A percentile compares a stretch with the other conserved stretches of the same genome.
phyloP scores from a whole-genome alignment of 2,113 vertebrate genomes.

The Entosphenus tridentatus region DNA sequence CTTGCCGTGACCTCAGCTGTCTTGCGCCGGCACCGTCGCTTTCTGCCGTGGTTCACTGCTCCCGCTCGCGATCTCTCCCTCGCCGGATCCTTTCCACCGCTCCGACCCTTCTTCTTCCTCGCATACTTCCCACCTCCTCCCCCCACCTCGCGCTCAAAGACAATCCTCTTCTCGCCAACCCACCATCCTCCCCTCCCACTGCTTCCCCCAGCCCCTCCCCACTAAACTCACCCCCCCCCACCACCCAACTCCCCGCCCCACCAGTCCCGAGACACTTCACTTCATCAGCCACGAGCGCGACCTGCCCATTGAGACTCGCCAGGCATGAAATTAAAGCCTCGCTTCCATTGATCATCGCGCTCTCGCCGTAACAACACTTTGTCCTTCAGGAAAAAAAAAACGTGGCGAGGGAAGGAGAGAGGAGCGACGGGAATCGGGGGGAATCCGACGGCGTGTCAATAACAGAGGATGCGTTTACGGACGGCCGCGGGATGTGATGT shows the following conservation, averaged over 20 bases:
- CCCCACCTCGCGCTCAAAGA: no score
- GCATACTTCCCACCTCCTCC: no score
- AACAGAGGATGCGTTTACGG: no score
- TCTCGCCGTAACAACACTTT: constrained; percentile 5
- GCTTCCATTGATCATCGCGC: constrained; percentile 6
- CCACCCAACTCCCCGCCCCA: constrained; percentile 1
- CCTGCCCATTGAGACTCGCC: constrained; percentile 6
- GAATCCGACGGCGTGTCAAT: background rate
- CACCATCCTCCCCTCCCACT: background rate
- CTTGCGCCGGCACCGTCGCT: no score
- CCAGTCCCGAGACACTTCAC: constrained; percentile 5
- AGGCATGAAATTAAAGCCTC: constrained; percentile 6
- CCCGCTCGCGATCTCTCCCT: no score
- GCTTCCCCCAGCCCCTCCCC: background rate
- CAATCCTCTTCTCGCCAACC: background rate
- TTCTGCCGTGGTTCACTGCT: no score
- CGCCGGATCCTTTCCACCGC: no score
- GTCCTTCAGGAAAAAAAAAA: background rate
- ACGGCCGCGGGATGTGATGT: no score
- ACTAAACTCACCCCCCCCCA: background rate
- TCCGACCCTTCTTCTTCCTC: no score
- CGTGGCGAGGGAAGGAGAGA: background rate
- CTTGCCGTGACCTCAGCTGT: no score
- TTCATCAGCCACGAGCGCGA: constrained; percentile 3
- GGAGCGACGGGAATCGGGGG: background rate